Percentiles rank a stretch among this genome's conserved stretches.
Evolutionary conservation across 2,113 vertebrate genomes (phyloP).

Genomic region (Stomatorhinus ivindoensis): DNA sequence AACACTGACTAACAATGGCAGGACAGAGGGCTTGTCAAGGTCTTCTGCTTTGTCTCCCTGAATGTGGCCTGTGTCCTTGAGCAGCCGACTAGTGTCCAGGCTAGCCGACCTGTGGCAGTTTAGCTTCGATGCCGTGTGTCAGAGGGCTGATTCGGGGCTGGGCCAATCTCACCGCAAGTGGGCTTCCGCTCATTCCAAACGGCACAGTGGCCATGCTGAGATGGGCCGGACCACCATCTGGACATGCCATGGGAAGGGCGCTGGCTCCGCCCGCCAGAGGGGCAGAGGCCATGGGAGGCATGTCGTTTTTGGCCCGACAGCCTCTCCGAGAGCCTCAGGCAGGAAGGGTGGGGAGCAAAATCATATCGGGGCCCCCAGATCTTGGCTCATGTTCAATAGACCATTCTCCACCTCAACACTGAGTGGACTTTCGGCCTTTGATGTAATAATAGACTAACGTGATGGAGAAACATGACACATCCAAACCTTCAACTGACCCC

Average conservation of each 20-base stretch:
- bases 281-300: background rate
- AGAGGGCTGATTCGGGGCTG: background rate
- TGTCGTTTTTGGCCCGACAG: background rate
- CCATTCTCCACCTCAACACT: background rate
- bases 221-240: conserved; percentile 9
- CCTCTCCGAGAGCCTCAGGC: background rate
- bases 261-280: background rate
- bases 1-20: background rate
- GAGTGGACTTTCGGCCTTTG: background rate
- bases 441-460: background rate
- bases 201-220: background rate
- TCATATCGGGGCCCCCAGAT: background rate
- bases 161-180: background rate
- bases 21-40: background rate
- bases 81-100: background rate
- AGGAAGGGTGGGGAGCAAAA: background rate
- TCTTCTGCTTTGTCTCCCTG: background rate
- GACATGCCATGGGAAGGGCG: background rate
- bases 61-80: background rate
- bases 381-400: background rate
- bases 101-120: background rate
- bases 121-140: background rate
- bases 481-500: background rate
- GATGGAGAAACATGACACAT: background rate
- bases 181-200: background rate